Base-by-base conservation (phyloP, 2,888 invertebrate species). In the Sceliomorpha sp. region DNA sequence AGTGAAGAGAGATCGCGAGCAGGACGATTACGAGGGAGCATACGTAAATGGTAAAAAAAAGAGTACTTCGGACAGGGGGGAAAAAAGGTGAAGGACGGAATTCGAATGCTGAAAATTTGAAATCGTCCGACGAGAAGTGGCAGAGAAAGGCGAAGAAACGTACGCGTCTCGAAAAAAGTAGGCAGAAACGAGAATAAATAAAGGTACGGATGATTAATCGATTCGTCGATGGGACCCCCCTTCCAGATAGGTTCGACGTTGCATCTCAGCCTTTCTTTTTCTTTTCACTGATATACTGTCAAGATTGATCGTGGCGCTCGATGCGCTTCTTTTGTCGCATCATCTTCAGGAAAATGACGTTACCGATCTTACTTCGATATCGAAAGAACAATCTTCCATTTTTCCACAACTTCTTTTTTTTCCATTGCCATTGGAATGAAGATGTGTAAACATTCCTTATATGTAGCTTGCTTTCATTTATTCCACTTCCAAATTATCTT, bases 121-220 rank as follows among this genome's bases (percentile, higher is more conserved):
- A 67, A 66, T 70, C 62, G 51, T 51, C 69, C 44, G 32, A 51
- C 47, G 60, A 51, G 72, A 70, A 70, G 70, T 53, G 66, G 53
- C 68, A 66, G 63, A 68, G 60, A 53, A 55, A 45, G 10, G 10
- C 13, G 4, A 12, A 27, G 68, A 44, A 68, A 70, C 53, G 53
- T 20, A 32, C 9, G 24, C 24, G 47, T n/a, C n/a, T n/a, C n/a
- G 34, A 47, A 66, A 69, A 68, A 75, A 72, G 32, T 32, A 63
- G 58, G 55, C 77, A 76, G 75, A 78, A 76, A 73, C 53, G 67
- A 68, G 64, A 74, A 75, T 77, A 77, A 81, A 81, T 80, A 80
- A 78, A 73, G 72, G 73, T 73, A 59, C 53, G 74, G 70, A 83
- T 85, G 85, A 85, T 85, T 85, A 85, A 85, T 85, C 85, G 85